Base-by-base conservation (phyloP, 2,888 invertebrate species). In the Ditylenchus weischeri region DNA sequence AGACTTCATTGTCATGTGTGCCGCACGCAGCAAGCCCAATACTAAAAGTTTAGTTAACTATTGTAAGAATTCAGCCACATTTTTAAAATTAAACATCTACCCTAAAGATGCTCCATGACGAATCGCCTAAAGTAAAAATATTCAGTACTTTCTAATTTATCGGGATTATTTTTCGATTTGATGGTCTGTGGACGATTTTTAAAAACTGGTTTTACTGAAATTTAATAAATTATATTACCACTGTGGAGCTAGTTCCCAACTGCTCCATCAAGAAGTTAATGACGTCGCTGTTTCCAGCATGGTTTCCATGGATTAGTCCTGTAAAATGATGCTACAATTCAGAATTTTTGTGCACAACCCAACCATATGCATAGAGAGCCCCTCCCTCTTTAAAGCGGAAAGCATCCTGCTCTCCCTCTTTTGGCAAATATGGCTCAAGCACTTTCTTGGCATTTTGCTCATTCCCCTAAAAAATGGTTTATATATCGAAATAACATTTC, bases 1-100 rank as follows among this genome's bases (percentile, higher is more conserved):
- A 54, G 47, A 48, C 36, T 7, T 21, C 15, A 6, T 72, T 54
- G 60, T 71, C 70, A 83, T 93, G 93, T 0, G 95, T 93, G 18
- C 96, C 96, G 93, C 98, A 94, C 0, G 95, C 96, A 47, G 98
- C 94, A 66, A 99, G 86, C 54, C 98, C 98, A 7, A 98, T 86
- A 19, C 43, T 43, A 8, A 43, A 38, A 10, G 3, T 43, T 43
- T 13, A 43, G 15, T 10, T 10, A 43, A 43, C 5, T 29, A 43
- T 6, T 15, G 43, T 43, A 2, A 6, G 13, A 43, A 43, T 15
- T 8, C 8, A 43, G 6, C 38, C 15, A 15, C 11, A 43, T 15
- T 43, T 43, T 43, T 43, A 2, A 43, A 6, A 43, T 13, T 43
- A 43, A 10, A 43, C 6, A 8, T 11, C 11, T 43, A 43, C 43